Conservation (phyloP, 2,113 vertebrate species). For the Nerophis lumbriciformis region DNA sequence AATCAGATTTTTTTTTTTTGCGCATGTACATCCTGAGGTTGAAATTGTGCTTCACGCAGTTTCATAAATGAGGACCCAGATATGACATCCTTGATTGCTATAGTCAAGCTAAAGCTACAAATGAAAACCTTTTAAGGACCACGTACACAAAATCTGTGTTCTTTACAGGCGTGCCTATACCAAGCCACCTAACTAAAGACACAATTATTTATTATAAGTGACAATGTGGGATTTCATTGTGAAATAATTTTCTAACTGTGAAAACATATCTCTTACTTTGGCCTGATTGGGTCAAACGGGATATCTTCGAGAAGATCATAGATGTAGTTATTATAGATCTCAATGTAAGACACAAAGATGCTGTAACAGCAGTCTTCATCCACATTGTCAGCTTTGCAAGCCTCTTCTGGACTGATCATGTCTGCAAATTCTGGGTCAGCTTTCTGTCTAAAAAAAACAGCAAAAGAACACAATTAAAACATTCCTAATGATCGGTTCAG, state of each 20-base stretch:
- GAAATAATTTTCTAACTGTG: neutral
- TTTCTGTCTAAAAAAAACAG: slow-evolving; percentile 69
- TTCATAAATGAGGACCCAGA: slow-evolving; percentile 1
- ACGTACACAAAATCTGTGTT: slow-evolving; percentile 90
- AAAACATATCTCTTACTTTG: slow-evolving; percentile 78
- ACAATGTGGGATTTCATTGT: neutral
- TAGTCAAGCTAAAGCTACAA: slow-evolving; percentile 22
- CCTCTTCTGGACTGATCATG: slow-evolving; percentile 84
- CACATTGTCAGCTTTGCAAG: slow-evolving; percentile 77
- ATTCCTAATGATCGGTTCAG: neutral
- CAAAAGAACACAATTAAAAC: neutral
- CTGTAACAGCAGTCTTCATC: slow-evolving; percentile 94
- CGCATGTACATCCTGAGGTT: too few species aligned
- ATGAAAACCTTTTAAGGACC: slow-evolving; percentile 33
- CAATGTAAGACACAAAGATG: slow-evolving; percentile 93
- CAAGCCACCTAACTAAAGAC: slow-evolving; percentile 85
- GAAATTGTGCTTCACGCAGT: neutral
- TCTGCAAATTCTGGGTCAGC: slow-evolving; percentile 88
- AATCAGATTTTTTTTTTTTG: too few species aligned
- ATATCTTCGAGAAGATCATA: slow-evolving; percentile 91
- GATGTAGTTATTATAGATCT: slow-evolving; percentile 98
- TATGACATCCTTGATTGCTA: slow-evolving; percentile 31
- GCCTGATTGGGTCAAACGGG: slow-evolving; percentile 80
- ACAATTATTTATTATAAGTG: slow-evolving; percentile 44
- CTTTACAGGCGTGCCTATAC: slow-evolving; percentile 80